A percentile compares a stretch with the other conserved stretches of the same genome.
Evolutionary conservation across 2,888 invertebrate genomes (phyloP).

Genomic region (Phania funesta): DNA sequence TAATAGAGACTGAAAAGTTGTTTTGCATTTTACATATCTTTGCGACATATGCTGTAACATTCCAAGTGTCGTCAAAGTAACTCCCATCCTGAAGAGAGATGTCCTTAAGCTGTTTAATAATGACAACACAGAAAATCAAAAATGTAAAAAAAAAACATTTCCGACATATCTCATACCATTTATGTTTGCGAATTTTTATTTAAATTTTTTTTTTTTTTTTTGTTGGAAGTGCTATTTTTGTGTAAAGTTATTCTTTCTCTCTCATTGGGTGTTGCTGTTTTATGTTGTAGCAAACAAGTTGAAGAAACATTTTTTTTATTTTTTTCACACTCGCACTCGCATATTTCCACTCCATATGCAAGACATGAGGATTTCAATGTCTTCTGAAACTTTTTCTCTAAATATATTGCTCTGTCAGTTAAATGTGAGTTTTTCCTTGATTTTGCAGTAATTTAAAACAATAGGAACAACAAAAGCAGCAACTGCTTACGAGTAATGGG

Average conservation of each 20-base stretch:
- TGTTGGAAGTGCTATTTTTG: slow-evolving; percentile 63
- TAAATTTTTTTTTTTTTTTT: not conserved
- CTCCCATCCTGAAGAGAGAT: slow-evolving; percentile 14
- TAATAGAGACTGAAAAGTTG: slow-evolving; percentile 33
- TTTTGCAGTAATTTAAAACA: slow-evolving; percentile 42
- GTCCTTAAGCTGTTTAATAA: not conserved
- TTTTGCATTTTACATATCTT: slow-evolving; percentile 67
- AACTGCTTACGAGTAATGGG: slow-evolving; percentile 36
- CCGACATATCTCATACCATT: not conserved
- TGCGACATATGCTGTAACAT: slow-evolving; percentile 66
- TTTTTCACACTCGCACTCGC: slow-evolving; percentile 25
- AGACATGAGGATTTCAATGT: slow-evolving; percentile 50
- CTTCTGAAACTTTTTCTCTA: slow-evolving; percentile 8
- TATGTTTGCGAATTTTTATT: not conserved
- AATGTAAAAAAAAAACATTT: slow-evolving; percentile 9
- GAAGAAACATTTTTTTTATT: slow-evolving; percentile 23
- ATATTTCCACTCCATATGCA: slow-evolving; percentile 10
- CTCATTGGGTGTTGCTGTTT: not conserved
- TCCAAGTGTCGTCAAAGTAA: slow-evolving; percentile 58
- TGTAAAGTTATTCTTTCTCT: slow-evolving; percentile 25
- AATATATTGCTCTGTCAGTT: slow-evolving; percentile 17
- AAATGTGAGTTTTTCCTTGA: slow-evolving; percentile 12
- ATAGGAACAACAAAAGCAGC: not conserved
- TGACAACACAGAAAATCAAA: not conserved
- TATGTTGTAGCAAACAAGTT: slow-evolving; percentile 27